Percentiles rank a stretch among this genome's conserved stretches.
Evolutionary conservation across 2,113 vertebrate species (phyloP).

Genomic region (Guaruba guarouba): DNA sequence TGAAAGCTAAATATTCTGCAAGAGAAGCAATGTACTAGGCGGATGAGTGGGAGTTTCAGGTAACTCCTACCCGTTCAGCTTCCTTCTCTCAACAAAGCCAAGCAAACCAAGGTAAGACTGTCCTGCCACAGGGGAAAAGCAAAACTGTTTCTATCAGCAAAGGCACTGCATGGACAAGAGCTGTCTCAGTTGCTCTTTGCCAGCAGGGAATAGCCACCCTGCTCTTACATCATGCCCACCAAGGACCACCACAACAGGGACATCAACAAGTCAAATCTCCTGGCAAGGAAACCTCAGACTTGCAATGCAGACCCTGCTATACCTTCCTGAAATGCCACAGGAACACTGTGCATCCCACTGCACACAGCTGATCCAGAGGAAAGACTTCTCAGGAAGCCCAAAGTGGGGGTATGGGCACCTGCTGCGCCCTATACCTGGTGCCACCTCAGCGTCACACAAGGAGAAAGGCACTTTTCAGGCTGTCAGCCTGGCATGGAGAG

Average conservation of each 20-base stretch:
- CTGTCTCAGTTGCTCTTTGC: neutral
- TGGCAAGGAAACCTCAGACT: neutral
- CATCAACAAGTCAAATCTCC: neutral
- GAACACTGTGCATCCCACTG: neutral
- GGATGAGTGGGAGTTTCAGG: conserved; percentile 37
- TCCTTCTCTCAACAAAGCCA: neutral
- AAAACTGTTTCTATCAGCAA: neutral
- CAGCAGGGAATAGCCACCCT: neutral
- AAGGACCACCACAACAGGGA: neutral
- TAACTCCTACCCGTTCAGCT: conserved; percentile 28
- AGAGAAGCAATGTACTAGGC: conserved; percentile 47
- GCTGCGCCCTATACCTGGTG: neutral
- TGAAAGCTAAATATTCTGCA: conserved; percentile 61
- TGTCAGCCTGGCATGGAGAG: neutral
- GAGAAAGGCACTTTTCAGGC: neutral
- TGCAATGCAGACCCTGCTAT: neutral
- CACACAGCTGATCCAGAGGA: neutral
- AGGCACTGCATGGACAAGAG: neutral
- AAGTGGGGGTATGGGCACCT: neutral
- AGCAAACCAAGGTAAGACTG: neutral
- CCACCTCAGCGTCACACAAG: neutral
- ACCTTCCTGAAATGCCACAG: neutral
- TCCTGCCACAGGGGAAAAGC: neutral
- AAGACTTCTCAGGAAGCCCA: neutral
- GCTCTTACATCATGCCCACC: neutral